phyloP scores from a whole-genome alignment of 1,140 invertebrate species.

The Leptestheria dahalacensis region DNA sequence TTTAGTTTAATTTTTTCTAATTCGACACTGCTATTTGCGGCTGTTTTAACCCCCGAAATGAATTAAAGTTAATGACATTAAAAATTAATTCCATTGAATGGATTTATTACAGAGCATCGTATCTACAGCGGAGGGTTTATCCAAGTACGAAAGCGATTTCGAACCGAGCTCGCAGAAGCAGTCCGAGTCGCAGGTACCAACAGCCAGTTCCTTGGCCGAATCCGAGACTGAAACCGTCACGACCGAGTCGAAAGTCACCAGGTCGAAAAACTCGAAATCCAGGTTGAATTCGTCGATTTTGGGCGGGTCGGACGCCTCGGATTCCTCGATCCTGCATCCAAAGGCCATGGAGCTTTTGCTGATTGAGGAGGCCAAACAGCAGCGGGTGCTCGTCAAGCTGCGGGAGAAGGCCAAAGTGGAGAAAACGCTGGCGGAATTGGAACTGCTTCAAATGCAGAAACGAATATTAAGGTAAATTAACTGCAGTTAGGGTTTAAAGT shows the following conservation, averaged over 20 bases:
- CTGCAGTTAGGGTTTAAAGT: too few species aligned
- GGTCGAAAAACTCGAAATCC: background rate
- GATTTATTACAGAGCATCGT: background rate
- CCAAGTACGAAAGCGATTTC: background rate
- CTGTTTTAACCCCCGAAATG: too few species aligned
- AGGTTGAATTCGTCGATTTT: background rate
- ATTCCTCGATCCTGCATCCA: background rate
- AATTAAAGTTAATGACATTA: too few species aligned
- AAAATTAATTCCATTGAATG: background rate
- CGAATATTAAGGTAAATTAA: conserved; percentile 26
- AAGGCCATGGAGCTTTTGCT: conserved; percentile 6
- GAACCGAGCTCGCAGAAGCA: background rate
- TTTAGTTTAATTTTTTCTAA: too few species aligned
- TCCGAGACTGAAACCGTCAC: background rate
- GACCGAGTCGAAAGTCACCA: background rate
- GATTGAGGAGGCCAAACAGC: conserved; percentile 22
- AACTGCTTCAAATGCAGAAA: conserved; percentile 37
- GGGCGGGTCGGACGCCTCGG: background rate
- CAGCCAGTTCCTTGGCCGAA: background rate
- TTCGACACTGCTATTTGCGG: too few species aligned
- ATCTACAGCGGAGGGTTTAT: background rate
- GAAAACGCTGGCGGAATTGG: conserved; percentile 38
- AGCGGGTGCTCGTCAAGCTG: conserved; percentile 35
- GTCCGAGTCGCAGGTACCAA: background rate
- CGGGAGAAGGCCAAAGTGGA: conserved; percentile 40